phyloP scores from a whole-genome alignment of 1,140 invertebrate species.

The Zaprionus kolodkinae region DNA sequence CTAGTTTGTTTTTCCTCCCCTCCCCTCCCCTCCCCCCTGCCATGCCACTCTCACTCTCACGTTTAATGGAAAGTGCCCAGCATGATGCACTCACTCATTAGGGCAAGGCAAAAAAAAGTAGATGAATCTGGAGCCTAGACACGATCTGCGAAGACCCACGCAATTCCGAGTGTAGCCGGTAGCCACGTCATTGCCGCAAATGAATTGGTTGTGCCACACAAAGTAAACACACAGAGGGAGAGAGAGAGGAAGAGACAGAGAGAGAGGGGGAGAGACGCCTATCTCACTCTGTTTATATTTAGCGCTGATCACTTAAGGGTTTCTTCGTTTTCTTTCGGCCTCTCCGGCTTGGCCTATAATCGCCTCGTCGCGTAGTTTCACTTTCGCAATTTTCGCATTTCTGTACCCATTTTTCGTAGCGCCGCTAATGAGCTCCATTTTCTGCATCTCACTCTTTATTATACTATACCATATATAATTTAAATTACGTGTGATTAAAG shows the following conservation, averaged over 20 bases:
- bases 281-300: conserved; percentile 8
- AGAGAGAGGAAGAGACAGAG: not conserved
- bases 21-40: not conserved
- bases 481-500: conserved; percentile 68
- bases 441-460: not conserved
- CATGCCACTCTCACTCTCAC: conserved; percentile 14
- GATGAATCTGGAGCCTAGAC: conserved; percentile 32
- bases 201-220: conserved; percentile 36
- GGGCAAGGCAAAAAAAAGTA: conserved; percentile 57
- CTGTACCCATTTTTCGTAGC: conserved; percentile 8
- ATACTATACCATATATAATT: conserved; percentile 28
- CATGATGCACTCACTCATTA: conserved; percentile 56
- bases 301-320: not conserved
- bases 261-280: not conserved
- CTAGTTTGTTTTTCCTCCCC: conserved; percentile 64
- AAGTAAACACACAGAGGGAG: not conserved
- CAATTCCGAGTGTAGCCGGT: conserved; percentile 18
- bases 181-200: conserved; percentile 75
- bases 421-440: conserved; percentile 12
- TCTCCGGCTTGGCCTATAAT: not conserved
- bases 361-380: conserved; percentile 12
- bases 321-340: not conserved
- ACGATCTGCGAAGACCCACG: conserved; percentile 50
- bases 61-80: conserved; percentile 65
- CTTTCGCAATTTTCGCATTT: conserved; percentile 25